Evolutionary conservation across 2,797 vertebrate species (phyloP).

Genomic region (Huso huso): DNA sequence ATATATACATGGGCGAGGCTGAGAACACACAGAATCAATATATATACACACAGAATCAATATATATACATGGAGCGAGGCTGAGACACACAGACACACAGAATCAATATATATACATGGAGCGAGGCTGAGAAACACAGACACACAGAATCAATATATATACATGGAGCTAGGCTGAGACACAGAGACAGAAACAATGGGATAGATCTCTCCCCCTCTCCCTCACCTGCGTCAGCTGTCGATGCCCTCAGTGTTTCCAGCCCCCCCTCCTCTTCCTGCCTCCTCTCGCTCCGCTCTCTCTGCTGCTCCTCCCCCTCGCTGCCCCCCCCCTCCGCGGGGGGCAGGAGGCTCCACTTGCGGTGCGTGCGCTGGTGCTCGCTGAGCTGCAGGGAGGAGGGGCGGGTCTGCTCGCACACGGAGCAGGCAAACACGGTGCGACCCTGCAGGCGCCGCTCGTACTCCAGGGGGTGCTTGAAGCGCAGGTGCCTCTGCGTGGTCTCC

Average conservation of each 20-base stretch:
- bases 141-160: too few relatives aligned
- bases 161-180: constrained; percentile 5
- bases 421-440: constrained; percentile 20
- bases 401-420: constrained; percentile 19
- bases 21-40: too few relatives aligned
- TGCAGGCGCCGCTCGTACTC: constrained; percentile 17
- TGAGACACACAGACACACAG: too few relatives aligned
- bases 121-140: too few relatives aligned
- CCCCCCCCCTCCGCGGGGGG: not conserved
- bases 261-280: not conserved
- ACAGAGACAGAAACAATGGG: not conserved
- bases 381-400: constrained; percentile 22
- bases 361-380: constrained; percentile 17
- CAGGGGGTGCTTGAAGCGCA: constrained; percentile 19
- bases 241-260: too few relatives aligned
- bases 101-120: too few relatives aligned
- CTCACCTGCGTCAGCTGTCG: not conserved
- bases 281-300: not conserved
- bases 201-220: not conserved
- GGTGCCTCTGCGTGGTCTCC: constrained; percentile 21
- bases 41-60: too few relatives aligned
- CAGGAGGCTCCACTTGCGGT: constrained; percentile 19
- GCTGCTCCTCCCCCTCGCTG: not conserved
- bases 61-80: too few relatives aligned
- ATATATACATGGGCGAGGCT: too few relatives aligned